phyloP scores from a whole-genome alignment of 2,888 invertebrate genomes.

The Latheticus oryzae region DNA sequence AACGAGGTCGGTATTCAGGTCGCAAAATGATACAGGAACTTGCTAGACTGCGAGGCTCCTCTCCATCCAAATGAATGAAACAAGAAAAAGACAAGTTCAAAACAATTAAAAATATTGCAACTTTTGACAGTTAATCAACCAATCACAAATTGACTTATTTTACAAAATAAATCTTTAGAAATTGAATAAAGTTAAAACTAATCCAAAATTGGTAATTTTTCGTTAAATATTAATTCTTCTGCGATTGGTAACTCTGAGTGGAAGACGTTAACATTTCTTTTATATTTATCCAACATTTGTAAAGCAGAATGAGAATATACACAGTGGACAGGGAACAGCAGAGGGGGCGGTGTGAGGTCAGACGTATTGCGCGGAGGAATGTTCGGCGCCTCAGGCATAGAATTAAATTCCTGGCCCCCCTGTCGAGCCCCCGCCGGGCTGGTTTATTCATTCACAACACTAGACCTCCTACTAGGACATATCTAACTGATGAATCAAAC shows the following conservation, averaged over 20 bases:
- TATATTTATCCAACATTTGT: constrained; percentile 47
- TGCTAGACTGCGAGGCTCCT: constrained; percentile 63
- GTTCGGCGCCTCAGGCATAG: constrained; percentile 69
- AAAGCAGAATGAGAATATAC: constrained; percentile 42
- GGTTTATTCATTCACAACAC: constrained; percentile 68
- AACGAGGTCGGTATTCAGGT: constrained; percentile 63
- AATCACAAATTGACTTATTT: too few relatives aligned
- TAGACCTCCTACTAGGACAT: constrained; percentile 69
- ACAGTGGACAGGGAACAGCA: constrained; percentile 45
- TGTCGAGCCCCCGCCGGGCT: constrained; percentile 62
- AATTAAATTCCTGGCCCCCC: constrained; percentile 69
- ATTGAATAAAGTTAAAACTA: too few relatives aligned
- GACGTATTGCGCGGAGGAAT: constrained; percentile 64
- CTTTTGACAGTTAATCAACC: too few relatives aligned
- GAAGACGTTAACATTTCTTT: too few relatives aligned
- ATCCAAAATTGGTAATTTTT: too few relatives aligned
- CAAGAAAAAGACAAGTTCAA: constrained; percentile 45
- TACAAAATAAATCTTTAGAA: too few relatives aligned
- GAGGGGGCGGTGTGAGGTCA: constrained; percentile 60
- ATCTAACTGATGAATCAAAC: constrained; percentile 49
- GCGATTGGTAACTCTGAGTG: too few relatives aligned
- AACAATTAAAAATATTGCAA: constrained; percentile 56
- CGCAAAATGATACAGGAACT: constrained; percentile 50
- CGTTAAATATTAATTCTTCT: too few relatives aligned
- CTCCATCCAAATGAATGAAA: constrained; percentile 45